Base-by-base conservation (phyloP, 2,888 invertebrate genomes). In the Macaria liturata region DNA sequence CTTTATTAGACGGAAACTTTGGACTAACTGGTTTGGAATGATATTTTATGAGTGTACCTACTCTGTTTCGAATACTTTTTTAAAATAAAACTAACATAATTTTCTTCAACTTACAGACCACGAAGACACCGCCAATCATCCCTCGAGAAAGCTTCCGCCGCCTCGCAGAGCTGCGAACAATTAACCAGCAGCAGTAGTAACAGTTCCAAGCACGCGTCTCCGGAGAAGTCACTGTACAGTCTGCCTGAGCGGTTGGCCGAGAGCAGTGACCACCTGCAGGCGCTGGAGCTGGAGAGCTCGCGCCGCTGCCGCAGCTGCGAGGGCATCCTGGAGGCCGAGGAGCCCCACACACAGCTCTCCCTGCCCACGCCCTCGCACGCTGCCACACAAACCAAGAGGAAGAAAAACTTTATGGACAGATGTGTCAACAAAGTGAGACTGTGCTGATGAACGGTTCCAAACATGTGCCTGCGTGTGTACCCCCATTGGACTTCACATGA, bases 341-440 rank as follows among this genome's bases (percentile, higher is more conserved):
- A 88, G 70, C 84, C 86, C 74, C 93, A 93, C 71, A 93, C 93
- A 59, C 86, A 92, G 64, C 83, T 92, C 60, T 93, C 94, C 64
- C 78, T 94, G 73, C 93, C 93, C 73, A 82, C 94, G 75, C 93
- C 93, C 70, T 84, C 93, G 76, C 93, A 94, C 70, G 92, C 93
- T 70, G 81, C 90, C 67, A 92, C 91, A 53, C 94, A 94, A 74
- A 93, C 92, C 6, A 95, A 95, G 82, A 92, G 94, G 76, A 95
- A 95, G 84, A 94, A 95, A 80, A 96, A 96, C 85, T 96, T 97
- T 83, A 95, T 97, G 94, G 96, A 97, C 93, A 93, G 95, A 83
- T 96, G 96, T 87, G 95, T 96, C 72, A 96, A 95, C 89, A 96
- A 96, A 94, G 95, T 96, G 86, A 94, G 95, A 92, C 95, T 95